Base-by-base conservation (phyloP, 2,113 vertebrate species). In the Sinocyclocheilus grahami region DNA sequence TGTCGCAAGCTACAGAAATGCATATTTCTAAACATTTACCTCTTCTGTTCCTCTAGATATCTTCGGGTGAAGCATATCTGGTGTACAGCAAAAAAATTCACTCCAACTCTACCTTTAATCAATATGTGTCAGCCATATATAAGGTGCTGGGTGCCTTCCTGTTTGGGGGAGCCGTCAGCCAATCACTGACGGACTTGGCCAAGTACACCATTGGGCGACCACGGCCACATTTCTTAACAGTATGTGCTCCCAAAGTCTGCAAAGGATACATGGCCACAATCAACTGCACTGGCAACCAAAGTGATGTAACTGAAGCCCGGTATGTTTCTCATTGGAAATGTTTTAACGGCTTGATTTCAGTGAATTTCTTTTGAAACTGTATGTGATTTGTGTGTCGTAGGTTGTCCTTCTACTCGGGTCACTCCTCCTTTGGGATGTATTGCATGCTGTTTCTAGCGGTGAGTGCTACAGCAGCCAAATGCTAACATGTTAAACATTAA, bases 371-470 rank as follows among this genome's bases (percentile, higher is more conserved):
- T 89, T 76, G 84, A 37, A 84, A 82, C 33, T 46, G 18, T 46
- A 33, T 72, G 82, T 14, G 53, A 55, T 69, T 76, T 20, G 22
- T 2, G 5, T 84, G 75, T 77, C 24, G 0, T 88, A 99, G 97
- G 78, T 87, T 98, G 62, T 99, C 97, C 20, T 99, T 99, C 93
- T 99, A 99, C 83, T 99, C 98, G 0, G 97, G 97, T 0, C 97
- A 99, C 90, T 97, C 98, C 0, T 99, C 98, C 48, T 99, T 99
- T 11, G 97, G 96, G 76, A 99, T 99, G 97, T 99, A 99, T 93
- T 98, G 97, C 92, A 97, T 98, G 97, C 90, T 97, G 83, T 99
- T 99, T 92, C 91, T 99, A 24, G 97, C 95, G 85, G 98, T 99
- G 89, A 97, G 97, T 95, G 60, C 12, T 48, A 12, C 4, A 67